Evolutionary conservation across 2,888 invertebrate genomes (phyloP).

Genomic region (Caenorhabditis drosophilae): DNA sequence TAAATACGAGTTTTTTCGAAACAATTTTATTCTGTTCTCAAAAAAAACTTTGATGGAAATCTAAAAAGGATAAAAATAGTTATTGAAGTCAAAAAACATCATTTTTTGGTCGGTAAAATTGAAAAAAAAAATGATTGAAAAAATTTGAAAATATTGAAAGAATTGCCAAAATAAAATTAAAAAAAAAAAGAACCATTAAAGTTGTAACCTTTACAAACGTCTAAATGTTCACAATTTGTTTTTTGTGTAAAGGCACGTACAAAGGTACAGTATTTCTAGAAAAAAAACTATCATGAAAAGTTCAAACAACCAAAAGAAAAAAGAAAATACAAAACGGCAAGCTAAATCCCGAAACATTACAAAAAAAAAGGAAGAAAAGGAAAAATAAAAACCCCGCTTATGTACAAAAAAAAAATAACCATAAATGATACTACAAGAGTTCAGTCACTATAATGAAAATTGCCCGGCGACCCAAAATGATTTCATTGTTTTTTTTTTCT

Average conservation of each 20-base stretch:
- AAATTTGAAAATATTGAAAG: background rate
- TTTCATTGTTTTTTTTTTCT: background rate
- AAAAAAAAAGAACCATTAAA: background rate
- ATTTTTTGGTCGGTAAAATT: background rate
- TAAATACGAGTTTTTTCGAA: background rate
- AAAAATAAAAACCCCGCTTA: conserved; percentile 15
- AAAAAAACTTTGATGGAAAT: background rate
- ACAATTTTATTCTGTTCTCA: background rate
- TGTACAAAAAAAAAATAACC: conserved; percentile 36
- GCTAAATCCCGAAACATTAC: conserved; percentile 4
- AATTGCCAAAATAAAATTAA: background rate
- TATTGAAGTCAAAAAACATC: background rate
- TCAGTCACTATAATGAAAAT: no score
- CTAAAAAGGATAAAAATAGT: background rate
- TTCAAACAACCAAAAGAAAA: background rate
- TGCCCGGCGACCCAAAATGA: background rate
- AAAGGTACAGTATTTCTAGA: background rate
- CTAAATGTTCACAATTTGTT: background rate
- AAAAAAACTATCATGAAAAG: background rate
- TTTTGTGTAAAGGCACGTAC: no score
- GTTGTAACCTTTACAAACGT: background rate
- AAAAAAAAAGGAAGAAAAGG: conserved; percentile 2
- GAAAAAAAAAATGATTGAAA: background rate
- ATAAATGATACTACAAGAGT: no score
- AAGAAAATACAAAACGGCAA: background rate